Evolutionary conservation across 2,113 vertebrate species (phyloP).

Genomic region (Elephas maximus): DNA sequence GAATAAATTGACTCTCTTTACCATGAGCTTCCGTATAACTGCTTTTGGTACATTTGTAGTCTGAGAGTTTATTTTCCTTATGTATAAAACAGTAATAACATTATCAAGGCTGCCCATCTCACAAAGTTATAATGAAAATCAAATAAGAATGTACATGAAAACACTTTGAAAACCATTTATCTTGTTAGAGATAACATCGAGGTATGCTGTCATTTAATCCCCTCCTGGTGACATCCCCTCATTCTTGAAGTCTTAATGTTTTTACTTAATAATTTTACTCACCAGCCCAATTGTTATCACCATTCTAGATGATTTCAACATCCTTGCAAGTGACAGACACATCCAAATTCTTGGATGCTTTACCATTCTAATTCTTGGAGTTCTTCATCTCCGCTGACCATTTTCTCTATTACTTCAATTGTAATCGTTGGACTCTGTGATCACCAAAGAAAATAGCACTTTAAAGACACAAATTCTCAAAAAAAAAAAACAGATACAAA

Average conservation of each 20-base stretch:
- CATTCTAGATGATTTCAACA: constrained; percentile 16
- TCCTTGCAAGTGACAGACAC: constrained; percentile 3
- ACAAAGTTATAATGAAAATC: constrained; percentile 29
- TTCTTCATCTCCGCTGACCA: not conserved
- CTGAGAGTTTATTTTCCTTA: not conserved
- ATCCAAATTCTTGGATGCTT: not conserved
- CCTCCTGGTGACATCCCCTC: not conserved
- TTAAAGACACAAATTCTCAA: not conserved
- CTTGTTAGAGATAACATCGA: constrained; percentile 34
- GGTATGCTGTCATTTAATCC: not conserved
- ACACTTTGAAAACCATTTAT: constrained; percentile 25
- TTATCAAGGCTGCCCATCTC: not conserved
- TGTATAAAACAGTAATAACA: constrained; percentile 34
- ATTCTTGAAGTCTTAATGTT: constrained; percentile 22
- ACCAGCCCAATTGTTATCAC: not conserved
- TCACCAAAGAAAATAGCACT: not conserved
- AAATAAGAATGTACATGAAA: constrained; percentile 3
- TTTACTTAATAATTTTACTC: constrained; percentile 7
- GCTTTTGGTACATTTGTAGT: not conserved
- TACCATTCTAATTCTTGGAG: not conserved
- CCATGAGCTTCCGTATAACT: not conserved
- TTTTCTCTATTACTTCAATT: not conserved
- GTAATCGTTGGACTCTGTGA: not conserved
- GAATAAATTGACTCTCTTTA: constrained; percentile 28
- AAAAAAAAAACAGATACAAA: not conserved